Percentiles rank a stretch among this genome's conserved stretches.
Evolutionary conservation across 2,113 vertebrate genomes (phyloP).

Genomic region (Anthoscopus minutus): DNA sequence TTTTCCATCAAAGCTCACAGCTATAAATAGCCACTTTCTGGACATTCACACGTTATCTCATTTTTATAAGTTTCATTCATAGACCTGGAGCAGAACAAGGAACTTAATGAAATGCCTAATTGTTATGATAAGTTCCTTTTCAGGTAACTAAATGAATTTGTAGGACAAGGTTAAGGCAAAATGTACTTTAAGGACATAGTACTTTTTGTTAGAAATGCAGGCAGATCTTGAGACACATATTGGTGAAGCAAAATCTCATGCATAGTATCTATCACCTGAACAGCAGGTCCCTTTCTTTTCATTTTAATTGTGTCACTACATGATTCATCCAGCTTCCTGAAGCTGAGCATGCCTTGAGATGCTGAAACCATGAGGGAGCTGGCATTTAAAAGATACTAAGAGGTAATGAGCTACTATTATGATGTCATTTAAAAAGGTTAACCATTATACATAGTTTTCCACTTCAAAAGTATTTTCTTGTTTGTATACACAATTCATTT

Average conservation of each 20-base stretch:
- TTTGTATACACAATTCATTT: not conserved
- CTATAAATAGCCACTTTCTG: not conserved
- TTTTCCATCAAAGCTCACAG: not conserved
- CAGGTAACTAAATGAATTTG: not conserved
- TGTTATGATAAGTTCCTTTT: not conserved
- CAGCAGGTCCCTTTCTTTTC: not conserved
- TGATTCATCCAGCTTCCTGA: not conserved
- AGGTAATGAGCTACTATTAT: not conserved
- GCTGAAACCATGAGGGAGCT: not conserved
- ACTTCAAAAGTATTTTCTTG: not conserved
- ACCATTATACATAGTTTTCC: not conserved
- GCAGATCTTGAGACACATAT: not conserved
- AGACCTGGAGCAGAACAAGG: not conserved
- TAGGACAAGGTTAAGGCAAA: not conserved
- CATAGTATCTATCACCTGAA: not conserved
- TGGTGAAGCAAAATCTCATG: not conserved
- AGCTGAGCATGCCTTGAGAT: not conserved
- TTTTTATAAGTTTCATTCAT: not conserved
- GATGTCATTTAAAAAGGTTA: not conserved
- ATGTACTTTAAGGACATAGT: not conserved
- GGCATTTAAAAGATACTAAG: not conserved
- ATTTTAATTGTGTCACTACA: not conserved
- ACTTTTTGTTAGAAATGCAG: not conserved
- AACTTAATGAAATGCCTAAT: not conserved
- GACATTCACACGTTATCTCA: not conserved